phyloP scores from a whole-genome alignment of 2,888 invertebrate species.

The Cryptocephalus moraei region DNA sequence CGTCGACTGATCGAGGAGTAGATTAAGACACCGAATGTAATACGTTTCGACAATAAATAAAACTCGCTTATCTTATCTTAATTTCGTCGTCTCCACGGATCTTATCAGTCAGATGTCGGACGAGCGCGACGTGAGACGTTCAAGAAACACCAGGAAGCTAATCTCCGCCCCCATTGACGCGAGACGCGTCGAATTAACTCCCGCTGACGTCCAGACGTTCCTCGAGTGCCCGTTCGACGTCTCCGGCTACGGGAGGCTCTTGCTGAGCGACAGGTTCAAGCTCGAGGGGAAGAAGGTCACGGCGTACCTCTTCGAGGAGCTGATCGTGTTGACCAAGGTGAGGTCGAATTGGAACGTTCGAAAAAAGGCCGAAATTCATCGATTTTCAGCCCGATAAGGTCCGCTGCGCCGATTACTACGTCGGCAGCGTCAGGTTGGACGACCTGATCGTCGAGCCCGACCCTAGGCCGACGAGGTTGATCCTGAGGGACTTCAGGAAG shows the following conservation, averaged over 20 bases:
- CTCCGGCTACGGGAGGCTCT: constrained; percentile 23
- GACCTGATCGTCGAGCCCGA: constrained; percentile 13
- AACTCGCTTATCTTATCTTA: no score
- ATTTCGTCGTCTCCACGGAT: no score
- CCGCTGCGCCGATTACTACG: constrained; percentile 10
- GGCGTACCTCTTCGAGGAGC: constrained; percentile 31
- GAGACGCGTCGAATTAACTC: no score
- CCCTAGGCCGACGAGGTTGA: constrained; percentile 10
- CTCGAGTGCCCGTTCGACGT: constrained; percentile 34
- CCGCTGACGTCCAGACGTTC: constrained; percentile 7
- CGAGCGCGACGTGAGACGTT: no score
- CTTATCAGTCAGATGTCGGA: no score
- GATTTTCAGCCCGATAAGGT: constrained; percentile 47
- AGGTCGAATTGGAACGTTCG: no score
- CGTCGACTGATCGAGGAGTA: no score
- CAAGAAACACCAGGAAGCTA: neutral
- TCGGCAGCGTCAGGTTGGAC: constrained; percentile 15
- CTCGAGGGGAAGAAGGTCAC: constrained; percentile 23
- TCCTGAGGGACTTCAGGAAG: constrained; percentile 14
- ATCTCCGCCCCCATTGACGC: constrained; percentile 16
- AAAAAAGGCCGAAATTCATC: no score
- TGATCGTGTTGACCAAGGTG: constrained; percentile 27
- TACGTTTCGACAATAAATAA: no score
- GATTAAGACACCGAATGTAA: no score
- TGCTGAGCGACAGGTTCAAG: constrained; percentile 27